Conservation (phyloP, 2,797 vertebrate genomes). For the Falco rusticolus region DNA sequence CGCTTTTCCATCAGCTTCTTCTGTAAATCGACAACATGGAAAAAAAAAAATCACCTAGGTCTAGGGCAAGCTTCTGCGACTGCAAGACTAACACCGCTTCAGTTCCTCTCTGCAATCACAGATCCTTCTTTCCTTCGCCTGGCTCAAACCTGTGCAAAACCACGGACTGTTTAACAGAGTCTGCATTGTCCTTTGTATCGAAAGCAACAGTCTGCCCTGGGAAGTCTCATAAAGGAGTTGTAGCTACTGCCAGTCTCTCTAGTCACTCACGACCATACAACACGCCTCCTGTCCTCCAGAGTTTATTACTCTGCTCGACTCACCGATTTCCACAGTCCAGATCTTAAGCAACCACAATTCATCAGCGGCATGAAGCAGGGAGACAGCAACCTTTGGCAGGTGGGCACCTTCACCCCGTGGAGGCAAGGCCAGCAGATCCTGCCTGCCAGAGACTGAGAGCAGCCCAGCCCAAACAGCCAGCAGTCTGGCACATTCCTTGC, state of each 20-base stretch:
- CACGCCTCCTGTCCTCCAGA: conserved; percentile 31
- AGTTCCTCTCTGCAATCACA: background rate
- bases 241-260: conserved; percentile 35
- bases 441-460: background rate
- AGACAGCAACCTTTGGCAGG: background rate
- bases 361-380: background rate
- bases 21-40: background rate
- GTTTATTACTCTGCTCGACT: background rate
- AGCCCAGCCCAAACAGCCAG: background rate
- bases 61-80: background rate
- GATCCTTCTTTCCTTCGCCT: background rate
- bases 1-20: conserved; percentile 41
- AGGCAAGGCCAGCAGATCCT: background rate
- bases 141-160: background rate
- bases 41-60: background rate
- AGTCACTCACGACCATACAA: conserved; percentile 32
- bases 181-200: conserved; percentile 48
- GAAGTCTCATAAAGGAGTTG: conserved; percentile 56
- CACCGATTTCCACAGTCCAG: background rate
- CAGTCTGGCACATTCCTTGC: background rate
- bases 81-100: background rate
- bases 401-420: background rate
- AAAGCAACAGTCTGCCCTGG: background rate
- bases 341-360: background rate
- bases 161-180: background rate